Evolutionary conservation across 1,140 invertebrate species (phyloP).

Genomic region (Brachionus paranguensis): DNA sequence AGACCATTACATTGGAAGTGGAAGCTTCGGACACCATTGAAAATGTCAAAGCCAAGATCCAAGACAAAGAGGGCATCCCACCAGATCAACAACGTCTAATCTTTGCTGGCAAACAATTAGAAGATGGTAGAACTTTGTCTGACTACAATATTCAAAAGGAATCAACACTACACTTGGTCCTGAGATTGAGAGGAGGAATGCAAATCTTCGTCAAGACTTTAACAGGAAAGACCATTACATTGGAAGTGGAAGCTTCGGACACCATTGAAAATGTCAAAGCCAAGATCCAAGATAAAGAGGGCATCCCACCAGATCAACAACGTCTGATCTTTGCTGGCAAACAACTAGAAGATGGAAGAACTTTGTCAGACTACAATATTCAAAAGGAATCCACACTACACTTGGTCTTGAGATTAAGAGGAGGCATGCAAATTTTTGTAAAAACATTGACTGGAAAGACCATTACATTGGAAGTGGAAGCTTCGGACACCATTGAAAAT

Average conservation of each 20-base stretch:
- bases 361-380: conserved; percentile 60
- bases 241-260: conserved; percentile 38
- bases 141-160: conserved; percentile 56
- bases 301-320: conserved; percentile 42
- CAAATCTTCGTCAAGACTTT: conserved; percentile 40
- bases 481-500: conserved; percentile 62
- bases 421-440: conserved; percentile 64
- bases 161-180: conserved; percentile 40
- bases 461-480: conserved; percentile 36
- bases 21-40: conserved; percentile 55
- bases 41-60: conserved; percentile 86
- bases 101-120: conserved; percentile 55
- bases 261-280: conserved; percentile 76
- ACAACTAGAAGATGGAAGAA: conserved; percentile 61
- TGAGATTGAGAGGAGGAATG: conserved; percentile 62
- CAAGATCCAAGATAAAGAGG: conserved; percentile 75
- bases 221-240: conserved; percentile 38
- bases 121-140: conserved; percentile 62
- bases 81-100: conserved; percentile 45
- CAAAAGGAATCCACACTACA: conserved; percentile 42
- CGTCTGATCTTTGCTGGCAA: conserved; percentile 54
- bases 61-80: conserved; percentile 63
- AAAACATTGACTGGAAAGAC: conserved; percentile 40
- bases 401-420: conserved; percentile 55
- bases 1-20: conserved; percentile 38